Base-by-base conservation (phyloP, 2,888 invertebrate genomes). In the Druceiella hillmani region DNA sequence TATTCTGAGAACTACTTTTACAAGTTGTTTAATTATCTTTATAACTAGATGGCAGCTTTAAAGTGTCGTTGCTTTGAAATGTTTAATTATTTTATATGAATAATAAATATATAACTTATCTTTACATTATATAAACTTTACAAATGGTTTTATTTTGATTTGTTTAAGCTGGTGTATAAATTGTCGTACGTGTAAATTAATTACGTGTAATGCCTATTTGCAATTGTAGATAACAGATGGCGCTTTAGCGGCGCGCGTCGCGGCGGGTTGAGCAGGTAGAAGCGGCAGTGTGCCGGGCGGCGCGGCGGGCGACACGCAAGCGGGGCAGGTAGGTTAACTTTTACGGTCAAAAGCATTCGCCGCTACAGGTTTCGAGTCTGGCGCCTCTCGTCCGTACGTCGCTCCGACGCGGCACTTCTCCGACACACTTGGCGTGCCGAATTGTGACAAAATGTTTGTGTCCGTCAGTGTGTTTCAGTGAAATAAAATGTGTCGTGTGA, bases 321-420 rank as follows among this genome's bases (percentile, higher is more conserved):
- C 67, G 66, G 61, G 57, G 57, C 68, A 69, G 70, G 68, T 69
- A 69, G 68, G 70, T 68, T 68, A 69, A 61, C 58, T 59, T 67
- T 66, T 59, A 69, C 66, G 70, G 59, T 68, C 66, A 57, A 63
- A 56, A 65, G 68, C 68, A 67, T 63, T 68, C 65, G 66, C 4
- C 27, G 27, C 27, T n/a, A 11, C 57, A 61, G 59, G 60, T 62
- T 58, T 63, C 61, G 58, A 61, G 66, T 60, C 62, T 61, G 61
- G 59, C 32, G 33, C 31, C 22, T 15, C 17, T 33, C 20, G 34
- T 17, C 31, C 17, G 5, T 14, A 57, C 57, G 56, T 58, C 61
- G 62, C 62, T n/a, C n/a, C n/a, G 59, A 59, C 62, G 61, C 59
- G 55, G 56, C 57, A 55, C 49, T 51, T 51, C 55, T 52, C 53